A percentile compares a stretch with the other conserved stretches of the same genome.
phyloP scores from a whole-genome alignment of 2,113 vertebrate genomes.

The Otus sunia region DNA sequence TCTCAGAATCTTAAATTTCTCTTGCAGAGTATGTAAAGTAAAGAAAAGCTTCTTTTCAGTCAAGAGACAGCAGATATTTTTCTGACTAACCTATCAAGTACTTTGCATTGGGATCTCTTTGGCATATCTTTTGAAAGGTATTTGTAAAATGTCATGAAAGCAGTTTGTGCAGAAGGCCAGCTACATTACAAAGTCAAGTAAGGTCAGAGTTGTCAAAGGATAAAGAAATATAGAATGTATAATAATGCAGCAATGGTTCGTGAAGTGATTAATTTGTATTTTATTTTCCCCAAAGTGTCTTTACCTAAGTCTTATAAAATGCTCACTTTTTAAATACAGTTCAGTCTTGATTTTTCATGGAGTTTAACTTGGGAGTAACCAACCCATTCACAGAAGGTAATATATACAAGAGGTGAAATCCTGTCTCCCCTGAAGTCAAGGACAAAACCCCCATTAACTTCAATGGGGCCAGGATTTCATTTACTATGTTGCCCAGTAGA shows the following conservation, averaged over 20 bases:
- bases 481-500: neutral
- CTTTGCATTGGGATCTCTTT: neutral
- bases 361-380: slow-evolving; percentile 20
- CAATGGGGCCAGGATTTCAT: neutral
- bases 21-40: neutral
- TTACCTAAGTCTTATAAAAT: slow-evolving; percentile 35
- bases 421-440: neutral
- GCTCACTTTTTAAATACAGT: neutral
- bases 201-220: slow-evolving; percentile 48
- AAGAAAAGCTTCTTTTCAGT: neutral
- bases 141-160: neutral
- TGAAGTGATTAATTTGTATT: slow-evolving; percentile 67
- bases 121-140: neutral
- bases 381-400: neutral
- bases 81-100: neutral
- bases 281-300: slow-evolving; percentile 63
- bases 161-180: neutral
- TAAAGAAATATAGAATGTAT: slow-evolving; percentile 36
- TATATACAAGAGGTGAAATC: neutral
- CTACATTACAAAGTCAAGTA: slow-evolving; percentile 12
- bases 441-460: slow-evolving; percentile 9
- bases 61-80: neutral
- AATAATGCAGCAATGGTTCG: slow-evolving; percentile 58
- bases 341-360: neutral
- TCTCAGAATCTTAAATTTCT: neutral